Evolutionary conservation across 2,888 invertebrate species (phyloP), one percentile per base, ranked within the genome.

Genomic region (Tyria jacobaeae): DNA sequence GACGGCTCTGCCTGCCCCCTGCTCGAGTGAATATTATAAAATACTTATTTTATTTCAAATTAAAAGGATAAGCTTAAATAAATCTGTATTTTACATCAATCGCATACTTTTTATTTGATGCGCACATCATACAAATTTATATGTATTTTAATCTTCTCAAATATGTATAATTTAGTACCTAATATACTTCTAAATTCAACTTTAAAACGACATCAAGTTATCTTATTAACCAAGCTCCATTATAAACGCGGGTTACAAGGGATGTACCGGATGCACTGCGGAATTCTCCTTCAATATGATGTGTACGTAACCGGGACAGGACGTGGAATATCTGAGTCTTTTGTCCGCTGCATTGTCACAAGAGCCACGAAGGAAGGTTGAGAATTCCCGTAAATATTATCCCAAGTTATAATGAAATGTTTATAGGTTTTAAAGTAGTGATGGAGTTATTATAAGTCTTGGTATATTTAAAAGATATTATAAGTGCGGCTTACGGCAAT

Each of bases 221-320:
- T 62, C n/a, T 51, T 57, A 60, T 64, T 53, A 62, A 64, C 70
- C 48, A 47, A 39, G 37, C 58, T 62, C 60, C 60, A 67, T 70
- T 68, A 64, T 61, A 61, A 57, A 57, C 53, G 50, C 52, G 25
- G 14, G 24, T 27, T 56, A 68, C 69, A 65, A 75, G 71, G 68
- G 69, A 71, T 57, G 59, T 47, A 25, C 66, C 71, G 78, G 77
- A 78, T 68, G 68, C 69, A 64, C 52, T 51, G 58, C 67, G 68
- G 74, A 73, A 67, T 72, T 60, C 68, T 63, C 71, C 56, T 64
- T 68, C 71, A 73, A 77, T 75, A 77, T 78, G 70, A 71, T 64
- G 68, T 72, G 71, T 70, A 68, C 64, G 57, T 63, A 72, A 71
- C 66, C 53, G 51, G 66, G 31, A 44, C 64, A 66, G 75, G 71